Evolutionary conservation across 92 coral and sea anemone species (phyloP).

Genomic region (Porites rus): DNA sequence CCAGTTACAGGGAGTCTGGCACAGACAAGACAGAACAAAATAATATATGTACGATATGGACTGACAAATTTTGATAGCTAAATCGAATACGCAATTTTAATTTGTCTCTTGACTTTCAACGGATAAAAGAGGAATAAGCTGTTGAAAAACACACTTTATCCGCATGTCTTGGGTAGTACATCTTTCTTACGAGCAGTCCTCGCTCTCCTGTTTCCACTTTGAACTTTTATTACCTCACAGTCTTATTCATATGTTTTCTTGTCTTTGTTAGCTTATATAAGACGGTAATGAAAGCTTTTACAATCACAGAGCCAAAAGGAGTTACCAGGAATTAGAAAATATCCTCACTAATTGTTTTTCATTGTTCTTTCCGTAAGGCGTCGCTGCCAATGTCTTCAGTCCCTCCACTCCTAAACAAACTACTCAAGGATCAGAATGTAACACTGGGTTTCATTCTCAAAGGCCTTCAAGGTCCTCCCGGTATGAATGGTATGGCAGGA

Average conservation of each 20-base stretch:
- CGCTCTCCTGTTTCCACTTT: too few species aligned
- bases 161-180: too few species aligned
- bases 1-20: not conserved
- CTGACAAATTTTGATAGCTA: not conserved
- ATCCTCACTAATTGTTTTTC: not conserved
- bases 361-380: constrained; percentile 70
- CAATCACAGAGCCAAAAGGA: not conserved
- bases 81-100: not conserved
- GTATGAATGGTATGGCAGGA: constrained; percentile 95
- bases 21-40: not conserved
- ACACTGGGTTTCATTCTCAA: constrained; percentile 99
- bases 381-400: constrained; percentile 97
- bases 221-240: too few species aligned
- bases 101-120: not conserved
- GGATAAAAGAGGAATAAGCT: too few species aligned
- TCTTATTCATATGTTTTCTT: too few species aligned
- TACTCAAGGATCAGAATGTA: constrained; percentile 99
- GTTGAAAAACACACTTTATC: too few species aligned
- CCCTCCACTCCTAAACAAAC: constrained; percentile 97
- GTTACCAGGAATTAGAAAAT: too few species aligned
- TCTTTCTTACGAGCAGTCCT: too few species aligned
- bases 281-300: not conserved
- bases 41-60: not conserved
- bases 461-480: constrained; percentile 99
- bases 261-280: not conserved